Base-by-base conservation (phyloP, 1,140 invertebrate species). In the Littorina saxatilis region DNA sequence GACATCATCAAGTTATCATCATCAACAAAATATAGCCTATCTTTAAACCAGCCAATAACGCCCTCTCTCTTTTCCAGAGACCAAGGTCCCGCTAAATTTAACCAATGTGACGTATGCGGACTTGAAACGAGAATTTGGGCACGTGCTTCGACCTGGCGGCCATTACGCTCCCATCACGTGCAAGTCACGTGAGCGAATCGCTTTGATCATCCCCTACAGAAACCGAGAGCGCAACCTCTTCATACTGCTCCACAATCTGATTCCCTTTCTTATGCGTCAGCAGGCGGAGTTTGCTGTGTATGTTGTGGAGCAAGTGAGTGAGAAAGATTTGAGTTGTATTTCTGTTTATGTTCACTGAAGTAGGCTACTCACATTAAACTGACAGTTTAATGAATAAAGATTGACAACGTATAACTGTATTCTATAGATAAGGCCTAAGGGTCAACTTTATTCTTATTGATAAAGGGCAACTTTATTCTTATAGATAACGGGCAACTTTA, bases 121-220 rank as follows among this genome's bases (percentile, higher is more conserved):
- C 5, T 15, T 68, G 32, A 13, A 29, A 13, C 35, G 39, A n/a
- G 55, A 37, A 29, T 58, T 63, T 1, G 20, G 35, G 13, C 23
- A 40, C 5, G 20, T 78, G 29, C 20, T 88, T 39, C 20, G 76
- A 66, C 39, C 29, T 39, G 87, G 88, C 13, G 89, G 89, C 20
- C 86, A 82, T 27, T 87, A 83, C 76, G 82, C 80, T 20, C 87
- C 88, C 2, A 66, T 39, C 27, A 43, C 85, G 39, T 90, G 88
- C 63, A 75, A 55, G 55, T 78, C 87, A 27, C 74, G 82, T n/a
- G 80, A 86, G 43, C 76, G 81, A 23, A 82, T 88, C 27, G 88
- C 88, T 7, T 73, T 90, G 15, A 85, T 90, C 29, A 82, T 90
- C 47, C 88, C 88, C 20, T 90, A 86, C 76, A 80, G 89, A 78